phyloP scores from a whole-genome alignment of 2,797 vertebrate genomes.

The Orestias chungarensis region DNA sequence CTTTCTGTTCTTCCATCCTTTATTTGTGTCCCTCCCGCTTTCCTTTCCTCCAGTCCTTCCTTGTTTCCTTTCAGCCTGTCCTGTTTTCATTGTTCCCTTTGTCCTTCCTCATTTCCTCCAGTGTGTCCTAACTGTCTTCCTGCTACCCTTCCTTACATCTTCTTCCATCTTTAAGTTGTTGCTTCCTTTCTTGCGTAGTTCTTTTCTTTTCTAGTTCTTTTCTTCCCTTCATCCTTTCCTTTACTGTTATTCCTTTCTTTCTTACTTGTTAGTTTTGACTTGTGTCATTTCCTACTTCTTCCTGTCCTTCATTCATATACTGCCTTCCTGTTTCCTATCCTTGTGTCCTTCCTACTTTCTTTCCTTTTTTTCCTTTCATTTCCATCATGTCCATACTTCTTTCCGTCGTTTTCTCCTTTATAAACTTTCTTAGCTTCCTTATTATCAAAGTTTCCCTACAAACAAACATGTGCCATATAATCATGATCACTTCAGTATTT shows the following conservation, averaged over 20 bases:
- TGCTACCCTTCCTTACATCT: not conserved
- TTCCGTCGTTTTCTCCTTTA: not conserved
- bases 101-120: not conserved
- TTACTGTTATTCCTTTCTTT: not conserved
- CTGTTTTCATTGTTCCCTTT: not conserved
- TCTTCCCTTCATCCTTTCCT: not conserved
- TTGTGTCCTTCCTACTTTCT: not conserved
- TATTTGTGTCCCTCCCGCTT: not conserved
- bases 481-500: not conserved
- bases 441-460: not conserved
- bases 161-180: too few species aligned
- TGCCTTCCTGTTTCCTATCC: not conserved
- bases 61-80: not conserved
- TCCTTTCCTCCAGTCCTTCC: not conserved
- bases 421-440: not conserved
- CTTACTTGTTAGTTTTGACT: not conserved
- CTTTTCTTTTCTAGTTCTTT: not conserved
- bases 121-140: not conserved
- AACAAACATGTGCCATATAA: not conserved
- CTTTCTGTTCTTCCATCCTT: not conserved
- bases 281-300: not conserved
- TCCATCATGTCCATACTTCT: not conserved
- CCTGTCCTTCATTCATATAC: not conserved
- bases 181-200: too few species aligned
- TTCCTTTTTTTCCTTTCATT: not conserved